Evolutionary conservation across 2,113 vertebrate genomes (phyloP).

Genomic region (Chinchilla lanigera): DNA sequence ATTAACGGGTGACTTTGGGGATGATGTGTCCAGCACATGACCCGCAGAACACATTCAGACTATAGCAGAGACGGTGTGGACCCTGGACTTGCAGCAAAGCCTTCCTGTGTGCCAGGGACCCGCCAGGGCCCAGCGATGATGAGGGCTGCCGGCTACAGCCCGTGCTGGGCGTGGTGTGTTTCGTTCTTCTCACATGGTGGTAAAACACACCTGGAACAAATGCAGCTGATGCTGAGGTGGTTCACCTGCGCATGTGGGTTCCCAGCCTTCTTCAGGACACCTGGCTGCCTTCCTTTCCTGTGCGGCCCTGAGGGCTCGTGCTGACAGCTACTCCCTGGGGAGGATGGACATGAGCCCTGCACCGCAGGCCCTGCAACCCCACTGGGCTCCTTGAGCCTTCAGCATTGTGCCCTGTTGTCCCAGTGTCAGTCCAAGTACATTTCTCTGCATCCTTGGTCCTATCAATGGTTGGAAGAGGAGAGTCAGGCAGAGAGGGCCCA

Average conservation of each 20-base stretch:
- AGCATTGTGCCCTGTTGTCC: background rate
- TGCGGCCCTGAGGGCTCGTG: fast-evolving
- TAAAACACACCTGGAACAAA: background rate
- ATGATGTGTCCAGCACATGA: background rate
- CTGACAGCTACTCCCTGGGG: background rate
- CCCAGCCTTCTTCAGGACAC: background rate
- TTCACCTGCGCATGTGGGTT: background rate
- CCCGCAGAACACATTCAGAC: background rate
- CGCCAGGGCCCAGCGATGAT: background rate
- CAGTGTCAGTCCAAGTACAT: background rate
- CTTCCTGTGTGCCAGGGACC: no score
- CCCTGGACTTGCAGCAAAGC: background rate
- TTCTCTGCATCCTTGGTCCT: background rate
- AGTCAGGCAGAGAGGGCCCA: background rate
- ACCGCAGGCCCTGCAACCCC: background rate
- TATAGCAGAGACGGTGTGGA: background rate
- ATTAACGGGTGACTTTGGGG: no score
- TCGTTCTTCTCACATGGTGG: background rate
- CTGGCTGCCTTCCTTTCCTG: background rate
- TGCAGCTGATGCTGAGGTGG: background rate
- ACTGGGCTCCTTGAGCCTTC: background rate
- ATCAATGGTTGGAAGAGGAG: background rate
- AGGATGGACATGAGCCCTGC: fast-evolving
- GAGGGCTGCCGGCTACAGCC: background rate
- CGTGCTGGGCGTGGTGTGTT: background rate